These are phyloP conservation scores for Bombus consobrinus DNA, from an alignment of 1,140 invertebrate species.

Conservation along the genomic window DNA sequence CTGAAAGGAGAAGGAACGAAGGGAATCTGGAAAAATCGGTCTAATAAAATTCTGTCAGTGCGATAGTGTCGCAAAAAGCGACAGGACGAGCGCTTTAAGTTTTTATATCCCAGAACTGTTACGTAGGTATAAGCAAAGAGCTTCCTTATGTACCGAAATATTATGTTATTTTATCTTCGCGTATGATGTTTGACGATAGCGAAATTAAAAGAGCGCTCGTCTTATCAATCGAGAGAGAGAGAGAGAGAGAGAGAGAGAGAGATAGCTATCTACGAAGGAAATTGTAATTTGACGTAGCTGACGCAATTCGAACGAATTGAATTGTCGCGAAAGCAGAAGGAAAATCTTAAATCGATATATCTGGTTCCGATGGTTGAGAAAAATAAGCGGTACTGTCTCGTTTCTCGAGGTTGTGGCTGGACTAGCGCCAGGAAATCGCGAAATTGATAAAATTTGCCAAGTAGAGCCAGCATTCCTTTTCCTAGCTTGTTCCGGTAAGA, in stretches of 20 bases:
- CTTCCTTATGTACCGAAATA: neutral
- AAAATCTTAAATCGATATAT: constrained; percentile 31
- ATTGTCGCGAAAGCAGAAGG: constrained; percentile 18
- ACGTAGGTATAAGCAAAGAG: neutral
- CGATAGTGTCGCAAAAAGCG: constrained; percentile 2
- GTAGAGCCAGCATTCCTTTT: constrained; percentile 48
- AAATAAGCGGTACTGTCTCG: constrained; percentile 58
- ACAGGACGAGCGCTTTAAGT: neutral
- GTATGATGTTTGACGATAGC: neutral
- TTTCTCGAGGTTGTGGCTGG: constrained; percentile 57
- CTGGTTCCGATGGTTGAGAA: constrained; percentile 31
- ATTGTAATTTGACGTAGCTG: neutral
- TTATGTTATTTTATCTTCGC: neutral
- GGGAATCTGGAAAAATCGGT: constrained; percentile 65
- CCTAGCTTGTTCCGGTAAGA: constrained; percentile 53
- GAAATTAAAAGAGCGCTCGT: neutral
- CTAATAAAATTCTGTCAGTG: constrained; percentile 71
- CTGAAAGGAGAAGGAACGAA: constrained; percentile 30
- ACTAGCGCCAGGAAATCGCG: constrained; percentile 73
- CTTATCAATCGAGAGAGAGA: neutral
- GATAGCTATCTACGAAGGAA: neutral
- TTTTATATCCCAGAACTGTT: constrained; percentile 10
- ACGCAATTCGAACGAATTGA: constrained; percentile 17
- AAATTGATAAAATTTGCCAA: constrained; percentile 79
- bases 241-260: neutral